Evolutionary conservation across 2,797 vertebrate species (phyloP), one percentile per base, ranked within the genome.

Genomic region (Benthosema pterotum): DNA sequence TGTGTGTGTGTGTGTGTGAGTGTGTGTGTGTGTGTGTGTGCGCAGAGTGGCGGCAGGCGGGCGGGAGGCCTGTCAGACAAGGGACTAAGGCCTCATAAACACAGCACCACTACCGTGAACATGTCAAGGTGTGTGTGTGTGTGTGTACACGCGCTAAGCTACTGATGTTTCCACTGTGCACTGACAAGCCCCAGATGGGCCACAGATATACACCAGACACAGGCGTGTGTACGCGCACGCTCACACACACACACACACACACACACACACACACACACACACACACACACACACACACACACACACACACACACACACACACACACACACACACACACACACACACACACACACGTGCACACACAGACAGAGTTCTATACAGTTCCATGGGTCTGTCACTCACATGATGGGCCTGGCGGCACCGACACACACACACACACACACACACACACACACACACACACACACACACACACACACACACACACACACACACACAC

Each of bases 31-130:
- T 42, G n/a, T 78, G 72, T 53, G 60, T 38, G n/a, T 48, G 63
- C 74, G 83, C 83, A 86, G 89, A 87, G 87, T 89, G 89, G 88
- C 85, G 87, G 87, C 88, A 91, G 86, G 87, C 88, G 85, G 88
- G 77, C 86, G 83, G 88, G 87, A 87, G 81, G 87, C 83, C 83
- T 86, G 89, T 86, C 82, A 85, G 84, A 87, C 86, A 78, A 81
- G 80, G 82, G 86, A 85, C 87, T 79, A 73, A 82, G 74, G 79
- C 83, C 87, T 89, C 79, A 46, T 91, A 91, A 89, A 91, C 88
- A 88, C 85, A 80, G 82, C 89, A 83, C 84, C 86, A 87, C 81
- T 70, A 78, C 80, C 73, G 82, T 71, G 86, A 90, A 79, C 75
- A 80, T 82, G 87, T 87, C 74, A 82, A 87, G 84, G 89, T 89